Conservation (phyloP, 1,140 invertebrate genomes). For the Aphelenchoides fujianensis region DNA sequence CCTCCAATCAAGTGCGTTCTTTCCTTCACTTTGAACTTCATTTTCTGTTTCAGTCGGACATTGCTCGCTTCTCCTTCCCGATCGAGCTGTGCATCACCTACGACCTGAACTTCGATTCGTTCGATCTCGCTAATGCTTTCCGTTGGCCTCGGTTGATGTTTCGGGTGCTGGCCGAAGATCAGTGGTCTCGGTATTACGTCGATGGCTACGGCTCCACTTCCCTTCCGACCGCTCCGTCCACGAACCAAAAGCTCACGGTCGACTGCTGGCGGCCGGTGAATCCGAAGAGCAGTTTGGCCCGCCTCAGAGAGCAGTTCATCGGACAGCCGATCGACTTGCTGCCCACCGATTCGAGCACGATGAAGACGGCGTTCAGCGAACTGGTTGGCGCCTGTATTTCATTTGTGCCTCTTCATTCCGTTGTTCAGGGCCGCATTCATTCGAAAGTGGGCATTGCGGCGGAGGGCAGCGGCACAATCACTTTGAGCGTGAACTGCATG, state of each 20-base stretch:
- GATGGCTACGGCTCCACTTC: constrained; percentile 37
- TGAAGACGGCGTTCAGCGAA: constrained; percentile 12
- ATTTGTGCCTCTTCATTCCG: no score
- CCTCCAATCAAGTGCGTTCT: constrained; percentile 19
- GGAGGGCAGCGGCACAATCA: constrained; percentile 33
- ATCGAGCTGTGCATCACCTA: constrained; percentile 33
- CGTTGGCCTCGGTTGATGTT: constrained; percentile 35
- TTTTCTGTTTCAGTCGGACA: constrained; percentile 23
- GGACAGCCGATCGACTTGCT: constrained; percentile 41
- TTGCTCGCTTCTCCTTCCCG: constrained; percentile 34
- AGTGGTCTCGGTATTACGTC: constrained; percentile 40
- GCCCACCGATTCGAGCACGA: constrained; percentile 25
- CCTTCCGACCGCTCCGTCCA: constrained; percentile 12
- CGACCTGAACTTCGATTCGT: not conserved
- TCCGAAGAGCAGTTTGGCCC: constrained; percentile 18
- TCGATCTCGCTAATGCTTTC: not conserved
- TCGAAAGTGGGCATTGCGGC: constrained; percentile 40
- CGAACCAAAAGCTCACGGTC: constrained; percentile 20
- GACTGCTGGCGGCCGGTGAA: constrained; percentile 41
- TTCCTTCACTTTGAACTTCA: not conserved
- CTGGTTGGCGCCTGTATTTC: no score
- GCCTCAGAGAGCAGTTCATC: constrained; percentile 33
- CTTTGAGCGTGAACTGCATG: constrained; percentile 25
- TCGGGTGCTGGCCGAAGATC: constrained; percentile 40
- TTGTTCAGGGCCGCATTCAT: constrained; percentile 25